phyloP scores from a whole-genome alignment of 2,888 invertebrate species.

The Molorchus minor region DNA sequence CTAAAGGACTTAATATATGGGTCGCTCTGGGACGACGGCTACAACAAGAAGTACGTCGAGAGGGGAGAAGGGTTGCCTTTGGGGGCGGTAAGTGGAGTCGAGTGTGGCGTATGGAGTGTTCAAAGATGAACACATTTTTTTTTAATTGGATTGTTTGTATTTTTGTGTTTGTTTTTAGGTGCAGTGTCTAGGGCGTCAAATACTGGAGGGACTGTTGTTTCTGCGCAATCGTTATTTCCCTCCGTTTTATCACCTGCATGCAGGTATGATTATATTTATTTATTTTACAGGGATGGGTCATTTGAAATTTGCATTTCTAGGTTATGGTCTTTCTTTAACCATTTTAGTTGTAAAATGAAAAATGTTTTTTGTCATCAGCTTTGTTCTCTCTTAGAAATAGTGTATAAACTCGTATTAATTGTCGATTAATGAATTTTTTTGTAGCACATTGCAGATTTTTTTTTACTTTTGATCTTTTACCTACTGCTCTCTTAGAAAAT shows the following conservation, averaged over 20 bases:
- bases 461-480: too few relatives aligned
- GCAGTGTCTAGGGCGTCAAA: conserved; percentile 86
- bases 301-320: neutral
- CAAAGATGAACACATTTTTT: too few relatives aligned
- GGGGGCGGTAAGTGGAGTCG: conserved; percentile 49
- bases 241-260: conserved; percentile 85
- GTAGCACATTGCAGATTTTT: too few relatives aligned
- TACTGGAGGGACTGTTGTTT: conserved; percentile 86
- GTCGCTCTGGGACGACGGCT: conserved; percentile 69
- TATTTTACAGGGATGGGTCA: neutral
- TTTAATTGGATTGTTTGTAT: too few relatives aligned
- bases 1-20: conserved; percentile 87
- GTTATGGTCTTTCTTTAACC: conserved; percentile 74
- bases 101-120: neutral
- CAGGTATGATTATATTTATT: conserved; percentile 71
- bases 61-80: conserved; percentile 55
- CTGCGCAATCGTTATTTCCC: conserved; percentile 89
- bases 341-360: too few relatives aligned
- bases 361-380: too few relatives aligned
- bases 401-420: conserved; percentile 65
- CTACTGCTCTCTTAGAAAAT: too few relatives aligned
- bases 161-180: conserved; percentile 75
- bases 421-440: too few relatives aligned
- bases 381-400: too few relatives aligned
- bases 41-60: conserved; percentile 53